Evolutionary conservation across 2,797 vertebrate species (phyloP), one percentile per base, ranked within the genome.

Genomic region (Halcyon smyrnensis): DNA sequence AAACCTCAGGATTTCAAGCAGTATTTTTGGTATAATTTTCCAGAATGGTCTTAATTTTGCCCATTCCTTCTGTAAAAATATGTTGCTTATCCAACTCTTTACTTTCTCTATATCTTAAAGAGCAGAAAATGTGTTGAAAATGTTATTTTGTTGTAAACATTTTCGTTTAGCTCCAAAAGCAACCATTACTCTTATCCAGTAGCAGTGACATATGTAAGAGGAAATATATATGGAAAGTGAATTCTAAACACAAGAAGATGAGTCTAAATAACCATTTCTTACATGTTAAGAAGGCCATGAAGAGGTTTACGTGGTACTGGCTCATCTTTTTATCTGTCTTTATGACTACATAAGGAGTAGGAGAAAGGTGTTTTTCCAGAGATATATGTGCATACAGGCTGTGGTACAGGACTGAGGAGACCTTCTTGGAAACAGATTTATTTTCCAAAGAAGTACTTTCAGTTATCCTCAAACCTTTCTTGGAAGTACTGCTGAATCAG

Each of bases 121-220:
- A 93, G 93, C 91, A 94, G 91, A 95, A 96, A 95, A 93, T 90
- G 74, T 89, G 21, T 73, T 94, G 93, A 96, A 96, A 95, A 95
- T 96, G 94, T 95, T 94, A 50, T 71, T 94, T 94, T 63, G 78
- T 81, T 62, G 50, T 15, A 57, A 96, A 96, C 96, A 96, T 95
- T 96, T 97, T 96, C 93, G 90, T 76, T 89, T 82, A 82, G 67
- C 54, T 76, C 56, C 74, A 79, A 91, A 94, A 88, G 51, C 81
- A 94, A 45, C 51, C 88, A 80, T 73, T 87, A 87, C 32, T 93
- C 81, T 91, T 64, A 77, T 8, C 56, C 78, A 84, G 85, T 60
- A 87, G 83, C 1, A 0, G 45, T 41, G 70, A 96, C 76, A 48
- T 51, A 86, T 77, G 60, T 30, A 62, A 68, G 37, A 93, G 53